These are phyloP conservation scores for Haliaeetus leucogaster DNA, from an alignment of 2,113 vertebrate genomes.

Conservation along the genomic window DNA sequence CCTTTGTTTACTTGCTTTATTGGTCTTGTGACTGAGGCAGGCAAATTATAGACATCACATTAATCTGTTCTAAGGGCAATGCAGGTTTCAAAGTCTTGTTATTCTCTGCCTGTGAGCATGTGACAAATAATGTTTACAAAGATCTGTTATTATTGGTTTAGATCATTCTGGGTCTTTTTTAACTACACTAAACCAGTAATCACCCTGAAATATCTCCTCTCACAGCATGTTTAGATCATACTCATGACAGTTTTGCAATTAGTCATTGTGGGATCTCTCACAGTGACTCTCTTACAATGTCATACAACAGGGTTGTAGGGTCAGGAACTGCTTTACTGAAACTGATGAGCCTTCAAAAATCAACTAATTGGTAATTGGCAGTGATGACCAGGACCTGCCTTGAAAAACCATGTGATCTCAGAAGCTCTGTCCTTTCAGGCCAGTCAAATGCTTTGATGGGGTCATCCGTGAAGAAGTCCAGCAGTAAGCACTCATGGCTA, in stretches of 20 bases:
- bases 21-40: neutral
- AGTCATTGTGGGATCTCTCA: neutral
- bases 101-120: neutral
- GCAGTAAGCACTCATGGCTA: neutral
- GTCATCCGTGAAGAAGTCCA: neutral
- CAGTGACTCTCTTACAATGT: neutral
- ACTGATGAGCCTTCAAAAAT: neutral
- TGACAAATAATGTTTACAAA: neutral
- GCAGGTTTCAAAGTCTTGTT: neutral
- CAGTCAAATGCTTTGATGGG: fast-evolving
- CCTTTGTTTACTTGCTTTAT: neutral
- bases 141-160: neutral
- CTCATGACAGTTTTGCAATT: neutral
- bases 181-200: neutral
- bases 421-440: neutral
- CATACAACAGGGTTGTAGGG: too few relatives aligned
- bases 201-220: neutral
- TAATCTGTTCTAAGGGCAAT: neutral
- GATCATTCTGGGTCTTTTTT: neutral
- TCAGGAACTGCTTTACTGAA: neutral
- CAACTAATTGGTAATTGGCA: neutral
- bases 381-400: neutral
- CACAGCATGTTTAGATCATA: neutral
- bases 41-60: neutral
- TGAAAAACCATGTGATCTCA: neutral